Evolutionary conservation across 1,140 invertebrate species (phyloP).

Genomic region (Rhopalosiphum padi): DNA sequence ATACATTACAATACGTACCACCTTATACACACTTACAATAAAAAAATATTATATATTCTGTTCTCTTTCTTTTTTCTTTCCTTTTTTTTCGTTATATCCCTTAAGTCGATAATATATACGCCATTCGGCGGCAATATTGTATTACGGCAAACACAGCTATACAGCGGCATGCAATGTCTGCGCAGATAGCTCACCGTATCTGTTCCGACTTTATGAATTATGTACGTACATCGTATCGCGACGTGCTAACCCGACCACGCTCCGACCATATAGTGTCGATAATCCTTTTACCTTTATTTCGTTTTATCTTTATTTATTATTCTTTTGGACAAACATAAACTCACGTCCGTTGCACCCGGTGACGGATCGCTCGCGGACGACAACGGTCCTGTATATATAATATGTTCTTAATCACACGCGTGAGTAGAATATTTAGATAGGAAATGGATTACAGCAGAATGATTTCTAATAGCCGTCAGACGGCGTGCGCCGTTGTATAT

Average conservation of each 20-base stretch:
- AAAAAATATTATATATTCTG: too few relatives aligned
- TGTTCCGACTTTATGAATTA: neutral
- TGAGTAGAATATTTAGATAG: neutral
- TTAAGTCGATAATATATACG: neutral
- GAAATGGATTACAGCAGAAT: neutral
- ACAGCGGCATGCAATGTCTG: too few relatives aligned
- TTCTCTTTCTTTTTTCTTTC: neutral
- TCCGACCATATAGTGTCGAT: neutral
- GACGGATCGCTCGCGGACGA: neutral
- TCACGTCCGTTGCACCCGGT: neutral
- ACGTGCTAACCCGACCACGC: neutral
- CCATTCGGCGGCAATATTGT: too few relatives aligned
- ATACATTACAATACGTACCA: neutral
- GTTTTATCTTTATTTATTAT: neutral
- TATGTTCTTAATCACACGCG: conserved; percentile 6
- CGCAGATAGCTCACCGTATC: neutral
- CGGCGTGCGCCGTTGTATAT: neutral
- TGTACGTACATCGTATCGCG: neutral
- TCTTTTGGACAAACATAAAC: conserved; percentile 9
- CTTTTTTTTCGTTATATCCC: neutral
- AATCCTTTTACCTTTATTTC: neutral
- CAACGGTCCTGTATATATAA: neutral
- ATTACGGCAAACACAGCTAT: too few relatives aligned
- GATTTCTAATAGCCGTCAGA: conserved; percentile 44
- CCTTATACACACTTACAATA: too few relatives aligned